Evolutionary conservation across 2,113 vertebrate species (phyloP).

Genomic region (Mirza zaza): DNA sequence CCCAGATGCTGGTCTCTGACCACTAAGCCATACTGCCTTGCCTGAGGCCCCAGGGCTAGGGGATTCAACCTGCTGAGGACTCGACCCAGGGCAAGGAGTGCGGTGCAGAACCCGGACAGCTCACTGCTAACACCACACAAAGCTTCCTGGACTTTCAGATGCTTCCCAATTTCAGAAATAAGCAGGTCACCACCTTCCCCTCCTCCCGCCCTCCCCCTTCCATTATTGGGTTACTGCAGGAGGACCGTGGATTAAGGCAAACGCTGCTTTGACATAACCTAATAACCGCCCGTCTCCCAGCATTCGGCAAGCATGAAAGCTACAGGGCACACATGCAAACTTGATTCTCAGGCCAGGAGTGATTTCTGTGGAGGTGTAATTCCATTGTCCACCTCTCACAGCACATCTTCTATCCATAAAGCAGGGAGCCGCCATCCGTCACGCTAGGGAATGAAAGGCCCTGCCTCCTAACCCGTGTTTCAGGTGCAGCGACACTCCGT

Average conservation of each 20-base stretch:
- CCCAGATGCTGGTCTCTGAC: not conserved
- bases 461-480: constrained; percentile 76
- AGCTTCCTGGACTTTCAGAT: constrained; percentile 38
- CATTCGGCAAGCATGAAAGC: constrained; percentile 67
- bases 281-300: constrained; percentile 64
- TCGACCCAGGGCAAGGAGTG: not conserved
- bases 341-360: constrained; percentile 80
- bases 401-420: constrained; percentile 75
- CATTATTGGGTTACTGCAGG: constrained; percentile 67
- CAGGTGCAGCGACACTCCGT: constrained; percentile 72
- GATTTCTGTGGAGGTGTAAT: constrained; percentile 79
- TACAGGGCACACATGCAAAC: constrained; percentile 71
- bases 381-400: constrained; percentile 71
- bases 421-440: constrained; percentile 70
- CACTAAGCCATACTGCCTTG: not conserved
- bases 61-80: not conserved
- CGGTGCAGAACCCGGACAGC: not conserved
- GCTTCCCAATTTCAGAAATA: constrained; percentile 61
- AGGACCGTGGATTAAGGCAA: constrained; percentile 64
- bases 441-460: constrained; percentile 82
- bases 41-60: not conserved
- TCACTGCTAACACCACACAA: constrained; percentile 9
- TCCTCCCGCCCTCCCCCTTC: not conserved
- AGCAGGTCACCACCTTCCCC: constrained; percentile 53
- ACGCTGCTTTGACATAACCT: constrained; percentile 71